A percentile compares a stretch with the other conserved stretches of the same genome.
phyloP scores from a whole-genome alignment of 1,140 invertebrate species.

The Araneus ventricosus region DNA sequence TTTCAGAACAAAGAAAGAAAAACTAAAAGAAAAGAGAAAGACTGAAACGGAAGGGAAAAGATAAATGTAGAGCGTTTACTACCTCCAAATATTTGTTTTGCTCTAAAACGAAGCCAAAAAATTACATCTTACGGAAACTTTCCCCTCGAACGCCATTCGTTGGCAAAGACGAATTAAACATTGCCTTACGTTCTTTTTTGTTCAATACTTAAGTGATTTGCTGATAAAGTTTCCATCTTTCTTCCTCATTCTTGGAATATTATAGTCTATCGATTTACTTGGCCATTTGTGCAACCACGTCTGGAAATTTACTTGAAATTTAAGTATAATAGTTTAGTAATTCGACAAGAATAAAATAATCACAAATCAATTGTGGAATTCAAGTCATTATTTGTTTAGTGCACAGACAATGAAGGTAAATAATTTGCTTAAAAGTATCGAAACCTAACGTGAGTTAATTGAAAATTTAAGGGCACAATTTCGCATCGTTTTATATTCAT shows the following conservation, averaged over 20 bases:
- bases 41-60: neutral
- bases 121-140: conserved; percentile 21
- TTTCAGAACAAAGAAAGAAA: no score
- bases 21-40: neutral
- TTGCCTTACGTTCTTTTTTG: neutral
- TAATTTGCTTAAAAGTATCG: neutral
- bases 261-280: neutral
- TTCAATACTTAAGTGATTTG: conserved; percentile 18
- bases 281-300: neutral
- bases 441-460: neutral
- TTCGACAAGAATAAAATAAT: neutral
- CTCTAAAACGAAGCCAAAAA: conserved; percentile 20
- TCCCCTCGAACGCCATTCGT: neutral
- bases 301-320: neutral
- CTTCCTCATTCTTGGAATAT: neutral
- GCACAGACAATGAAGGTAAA: neutral
- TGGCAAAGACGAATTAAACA: neutral
- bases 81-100: conserved; percentile 39
- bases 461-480: neutral
- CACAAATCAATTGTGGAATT: neutral
- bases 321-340: neutral
- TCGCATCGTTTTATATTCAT: no score
- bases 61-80: conserved; percentile 1
- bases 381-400: neutral
- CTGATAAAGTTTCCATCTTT: neutral